phyloP scores from a whole-genome alignment of 2,888 invertebrate species.

The Catocala fraxini region DNA sequence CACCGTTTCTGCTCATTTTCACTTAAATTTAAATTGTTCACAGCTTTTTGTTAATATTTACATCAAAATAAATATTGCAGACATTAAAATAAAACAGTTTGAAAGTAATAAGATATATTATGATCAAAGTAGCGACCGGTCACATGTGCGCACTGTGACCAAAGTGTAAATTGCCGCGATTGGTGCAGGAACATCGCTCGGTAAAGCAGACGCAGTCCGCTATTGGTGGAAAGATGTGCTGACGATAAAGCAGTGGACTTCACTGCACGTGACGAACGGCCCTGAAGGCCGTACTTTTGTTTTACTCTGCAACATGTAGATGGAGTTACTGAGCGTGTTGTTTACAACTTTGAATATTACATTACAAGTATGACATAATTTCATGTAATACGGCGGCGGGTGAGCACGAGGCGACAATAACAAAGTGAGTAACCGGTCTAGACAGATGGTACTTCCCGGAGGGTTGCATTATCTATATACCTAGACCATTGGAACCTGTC shows the following conservation, averaged over 20 bases:
- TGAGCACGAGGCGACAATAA: constrained; percentile 45
- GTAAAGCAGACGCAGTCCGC: constrained; percentile 49
- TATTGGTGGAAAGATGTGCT: constrained; percentile 58
- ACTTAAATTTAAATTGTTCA: constrained; percentile 35
- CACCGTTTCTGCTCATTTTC: constrained; percentile 76
- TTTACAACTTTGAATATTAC: constrained; percentile 64
- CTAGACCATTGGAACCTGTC: neutral
- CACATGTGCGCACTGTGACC: constrained; percentile 80
- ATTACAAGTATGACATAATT: constrained; percentile 73
- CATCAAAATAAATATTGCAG: constrained; percentile 31
- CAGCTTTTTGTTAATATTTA: constrained; percentile 18
- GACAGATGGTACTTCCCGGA: constrained; percentile 21
- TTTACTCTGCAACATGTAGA: constrained; percentile 50
- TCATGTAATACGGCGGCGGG: constrained; percentile 57
- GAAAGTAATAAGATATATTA: constrained; percentile 39
- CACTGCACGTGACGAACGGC: constrained; percentile 70
- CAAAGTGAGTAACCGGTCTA: constrained; percentile 39
- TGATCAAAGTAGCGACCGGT: constrained; percentile 58
- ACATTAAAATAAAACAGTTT: constrained; percentile 39
- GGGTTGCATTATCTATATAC: constrained; percentile 7
- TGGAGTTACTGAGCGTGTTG: constrained; percentile 65
- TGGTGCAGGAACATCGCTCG: constrained; percentile 61
- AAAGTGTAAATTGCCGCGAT: constrained; percentile 63
- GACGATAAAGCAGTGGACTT: constrained; percentile 64
- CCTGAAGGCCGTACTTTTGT: constrained; percentile 48